Percentiles rank a stretch among this genome's conserved stretches.
These are phyloP conservation scores for Xerus rutilus DNA, from an alignment of 2,797 vertebrate species.

Conservation along the genomic window DNA sequence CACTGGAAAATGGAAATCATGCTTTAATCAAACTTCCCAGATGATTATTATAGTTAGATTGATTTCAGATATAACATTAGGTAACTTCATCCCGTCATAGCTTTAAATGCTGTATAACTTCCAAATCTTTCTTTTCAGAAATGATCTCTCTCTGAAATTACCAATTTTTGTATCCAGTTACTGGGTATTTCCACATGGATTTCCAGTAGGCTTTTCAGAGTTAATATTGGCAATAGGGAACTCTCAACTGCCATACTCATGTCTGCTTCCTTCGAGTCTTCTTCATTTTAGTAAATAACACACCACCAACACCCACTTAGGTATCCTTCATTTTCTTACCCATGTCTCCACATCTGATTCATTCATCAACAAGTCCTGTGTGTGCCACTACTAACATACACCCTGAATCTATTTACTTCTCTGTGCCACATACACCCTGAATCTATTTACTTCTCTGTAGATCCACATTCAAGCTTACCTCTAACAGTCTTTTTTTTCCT, in stretches of 20 bases:
- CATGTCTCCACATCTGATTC: not conserved
- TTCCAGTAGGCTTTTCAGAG: not conserved
- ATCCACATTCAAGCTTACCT: not conserved
- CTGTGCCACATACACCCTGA: not conserved
- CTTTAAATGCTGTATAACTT: slow-evolving; percentile 54
- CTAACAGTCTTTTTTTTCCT: not conserved
- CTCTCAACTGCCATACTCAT: not conserved
- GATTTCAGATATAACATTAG: slow-evolving; percentile 34
- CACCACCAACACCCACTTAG: not conserved
- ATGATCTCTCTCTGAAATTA: not conserved
- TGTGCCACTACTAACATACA: not conserved
- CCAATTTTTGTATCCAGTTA: not conserved
- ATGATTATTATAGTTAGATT: slow-evolving; percentile 3
- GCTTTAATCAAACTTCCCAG: slow-evolving; percentile 33
- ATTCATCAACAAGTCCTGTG: not conserved
- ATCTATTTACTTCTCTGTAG: not conserved
- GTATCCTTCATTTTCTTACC: not conserved
- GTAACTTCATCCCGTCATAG: not conserved
- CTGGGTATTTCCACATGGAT: not conserved
- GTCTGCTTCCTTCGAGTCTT: not conserved
- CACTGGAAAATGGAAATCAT: not conserved
- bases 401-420: not conserved
- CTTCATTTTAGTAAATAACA: not conserved
- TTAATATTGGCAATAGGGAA: not conserved
- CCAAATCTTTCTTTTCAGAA: slow-evolving; percentile 21